Evolutionary conservation across 2,797 vertebrate species (phyloP), one percentile per base, ranked within the genome.

Genomic region (Chrysocyon brachyurus): DNA sequence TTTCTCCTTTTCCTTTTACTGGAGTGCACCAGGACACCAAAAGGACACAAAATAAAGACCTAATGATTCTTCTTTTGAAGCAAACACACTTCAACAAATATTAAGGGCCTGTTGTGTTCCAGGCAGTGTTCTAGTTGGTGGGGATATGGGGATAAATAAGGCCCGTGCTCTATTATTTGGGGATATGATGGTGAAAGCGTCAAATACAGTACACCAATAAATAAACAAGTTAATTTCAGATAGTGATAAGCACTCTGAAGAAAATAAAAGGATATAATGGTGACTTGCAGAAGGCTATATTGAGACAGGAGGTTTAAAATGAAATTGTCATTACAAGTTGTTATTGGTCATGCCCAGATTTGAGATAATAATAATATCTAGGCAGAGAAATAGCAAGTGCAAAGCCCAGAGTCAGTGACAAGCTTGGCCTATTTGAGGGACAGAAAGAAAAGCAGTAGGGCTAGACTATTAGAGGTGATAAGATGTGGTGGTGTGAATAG

Each of bases 31-130:
- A 46, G 52, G 12, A 85, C 49, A 91, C 40, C 90, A 40, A 89
- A 93, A 73, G 75, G 49, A 77, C 17, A 82, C 31, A 88, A 75
- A 72, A 16, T 54, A 46, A 61, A 89, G 40, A 87, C 2, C 33
- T 70, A 79, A 64, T 64, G 84, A 52, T 90, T 94, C 33, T 87
- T 79, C 40, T 84, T 81, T 96, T 83, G 33, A 68, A 70, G 16
- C 57, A 78, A n/a, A 66, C 59, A 40, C n/a, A 66, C 17, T 19
- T 86, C 31, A 81, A 28, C 19, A 79, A 21, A 81, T 57, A 72
- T 54, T 81, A 79, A 86, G 75, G 72, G 21, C 22, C 36, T 90
- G 0, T 31, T 83, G 28, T 90, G 75, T 54, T 79, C 57, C 66
- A 57, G 57, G 11, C 22, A 68, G 12, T 56, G 8, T 94, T 86